These are phyloP conservation scores for Phalera bucephala DNA, from an alignment of 2,888 invertebrate genomes.

Conservation along the genomic window DNA sequence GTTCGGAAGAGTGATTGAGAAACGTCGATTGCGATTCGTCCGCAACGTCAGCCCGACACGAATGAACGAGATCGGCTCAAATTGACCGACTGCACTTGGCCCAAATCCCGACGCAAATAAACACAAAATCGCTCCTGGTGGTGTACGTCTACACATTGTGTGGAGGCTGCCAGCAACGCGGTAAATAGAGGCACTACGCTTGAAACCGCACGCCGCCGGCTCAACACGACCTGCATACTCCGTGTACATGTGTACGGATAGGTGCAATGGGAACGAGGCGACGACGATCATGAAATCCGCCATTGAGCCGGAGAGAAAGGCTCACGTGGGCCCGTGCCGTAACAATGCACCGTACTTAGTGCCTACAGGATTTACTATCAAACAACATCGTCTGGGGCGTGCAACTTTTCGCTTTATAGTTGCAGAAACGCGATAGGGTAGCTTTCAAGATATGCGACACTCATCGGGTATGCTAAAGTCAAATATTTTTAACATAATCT, in stretches of 20 bases:
- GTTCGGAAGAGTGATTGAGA: constrained; percentile 23
- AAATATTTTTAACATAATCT: no score
- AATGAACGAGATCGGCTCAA: constrained; percentile 50
- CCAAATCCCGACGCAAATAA: constrained; percentile 69
- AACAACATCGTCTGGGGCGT: constrained; percentile 10
- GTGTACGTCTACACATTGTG: constrained; percentile 46
- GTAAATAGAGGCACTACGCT: constrained; percentile 45
- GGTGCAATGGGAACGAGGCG: constrained; percentile 44
- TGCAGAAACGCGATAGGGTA: neutral
- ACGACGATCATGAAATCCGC: constrained; percentile 49
- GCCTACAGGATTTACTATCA: constrained; percentile 12
- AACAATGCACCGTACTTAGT: constrained; percentile 29
- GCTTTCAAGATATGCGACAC: neutral
- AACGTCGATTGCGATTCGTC: constrained; percentile 20
- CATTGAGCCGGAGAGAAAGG: constrained; percentile 38
- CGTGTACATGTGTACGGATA: constrained; percentile 11
- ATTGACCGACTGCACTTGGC: constrained; percentile 74
- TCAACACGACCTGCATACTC: constrained; percentile 9
- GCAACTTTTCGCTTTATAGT: neutral
- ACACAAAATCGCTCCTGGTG: constrained; percentile 57
- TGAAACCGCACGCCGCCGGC: constrained; percentile 32
- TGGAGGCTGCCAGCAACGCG: constrained; percentile 46
- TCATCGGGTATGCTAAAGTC: no score
- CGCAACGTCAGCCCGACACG: constrained; percentile 26
- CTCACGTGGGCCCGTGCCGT: constrained; percentile 31